Conservation (phyloP, 2,888 invertebrate genomes). For the Pseudoips prasinana region DNA sequence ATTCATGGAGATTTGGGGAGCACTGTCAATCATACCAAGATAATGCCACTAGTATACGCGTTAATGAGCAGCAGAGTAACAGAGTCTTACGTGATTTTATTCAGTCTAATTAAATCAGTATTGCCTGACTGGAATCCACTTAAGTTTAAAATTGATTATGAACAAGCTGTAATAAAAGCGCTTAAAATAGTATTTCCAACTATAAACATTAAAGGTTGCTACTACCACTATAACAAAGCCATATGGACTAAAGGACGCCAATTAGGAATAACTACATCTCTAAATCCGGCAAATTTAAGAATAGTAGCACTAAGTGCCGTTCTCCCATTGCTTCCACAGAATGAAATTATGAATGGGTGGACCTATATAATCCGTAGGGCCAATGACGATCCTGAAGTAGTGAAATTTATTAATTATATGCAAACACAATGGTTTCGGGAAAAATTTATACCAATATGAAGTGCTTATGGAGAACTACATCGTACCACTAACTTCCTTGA, state of each 20-base stretch:
- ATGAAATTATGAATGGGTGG: conserved; percentile 9
- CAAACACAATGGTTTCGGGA: no score
- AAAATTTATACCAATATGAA: no score
- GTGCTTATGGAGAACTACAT: not conserved
- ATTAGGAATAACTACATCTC: not conserved
- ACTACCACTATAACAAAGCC: conserved; percentile 13
- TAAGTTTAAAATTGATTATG: conserved; percentile 15
- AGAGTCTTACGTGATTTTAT: conserved; percentile 10
- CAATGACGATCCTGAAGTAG: no score
- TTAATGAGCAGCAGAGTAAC: conserved; percentile 10
- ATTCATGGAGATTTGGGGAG: conserved; percentile 11
- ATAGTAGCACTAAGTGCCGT: conserved; percentile 5
- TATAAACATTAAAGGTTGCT: conserved; percentile 12
- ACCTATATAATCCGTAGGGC: conserved; percentile 3
- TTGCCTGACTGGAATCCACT: conserved; percentile 14
- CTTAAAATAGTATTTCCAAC: conserved; percentile 8
- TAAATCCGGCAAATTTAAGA: no score
- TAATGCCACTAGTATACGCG: conserved; percentile 8
- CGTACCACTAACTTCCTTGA: not conserved
- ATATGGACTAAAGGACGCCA: conserved; percentile 12
- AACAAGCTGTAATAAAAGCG: conserved; percentile 9
- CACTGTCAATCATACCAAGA: conserved; percentile 10
- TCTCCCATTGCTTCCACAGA: conserved; percentile 8
- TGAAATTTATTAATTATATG: no score
- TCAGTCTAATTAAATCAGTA: conserved; percentile 14